Percentiles rank a stretch among this genome's conserved stretches.
phyloP scores from a whole-genome alignment of 2,797 vertebrate genomes.

The Enteromius radiatus region DNA sequence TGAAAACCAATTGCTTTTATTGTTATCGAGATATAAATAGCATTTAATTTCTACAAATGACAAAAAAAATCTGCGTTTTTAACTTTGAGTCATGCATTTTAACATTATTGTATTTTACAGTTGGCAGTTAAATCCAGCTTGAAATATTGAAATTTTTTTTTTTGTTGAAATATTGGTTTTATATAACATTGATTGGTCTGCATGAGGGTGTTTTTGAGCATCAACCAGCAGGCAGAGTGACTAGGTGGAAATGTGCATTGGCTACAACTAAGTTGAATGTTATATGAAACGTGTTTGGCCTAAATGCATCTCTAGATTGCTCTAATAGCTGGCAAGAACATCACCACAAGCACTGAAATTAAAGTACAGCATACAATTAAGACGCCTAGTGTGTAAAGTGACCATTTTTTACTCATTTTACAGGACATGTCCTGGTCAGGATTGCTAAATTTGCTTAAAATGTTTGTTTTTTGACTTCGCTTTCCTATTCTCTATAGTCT shows the following conservation, averaged over 20 bases:
- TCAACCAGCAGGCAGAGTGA: conserved; percentile 6
- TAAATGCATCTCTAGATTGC: conserved; percentile 20
- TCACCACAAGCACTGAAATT: conserved; percentile 67
- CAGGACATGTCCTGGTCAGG: not conserved
- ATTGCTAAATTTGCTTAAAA: not conserved
- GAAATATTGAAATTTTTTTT: conserved; percentile 15
- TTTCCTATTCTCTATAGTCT: not conserved
- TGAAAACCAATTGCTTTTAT: not conserved
- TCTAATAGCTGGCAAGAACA: conserved; percentile 54
- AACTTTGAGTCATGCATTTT: conserved; percentile 11
- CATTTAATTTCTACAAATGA: not conserved
- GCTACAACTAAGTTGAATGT: conserved; percentile 1
- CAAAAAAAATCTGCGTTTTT: not conserved
- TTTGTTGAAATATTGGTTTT: not conserved
- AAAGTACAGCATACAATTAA: conserved; percentile 59
- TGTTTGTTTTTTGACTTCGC: not conserved
- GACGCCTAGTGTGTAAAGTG: conserved; percentile 53
- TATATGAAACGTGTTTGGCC: not conserved
- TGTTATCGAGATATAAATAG: not conserved
- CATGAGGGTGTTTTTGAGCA: not conserved
- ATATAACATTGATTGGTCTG: not conserved
- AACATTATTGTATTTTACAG: conserved; percentile 26
- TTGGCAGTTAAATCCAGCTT: conserved; percentile 13
- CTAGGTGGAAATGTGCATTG: conserved; percentile 1
- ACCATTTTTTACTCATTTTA: not conserved